Conservation (phyloP, 2,113 vertebrate genomes). For the Centropristis striata region DNA sequence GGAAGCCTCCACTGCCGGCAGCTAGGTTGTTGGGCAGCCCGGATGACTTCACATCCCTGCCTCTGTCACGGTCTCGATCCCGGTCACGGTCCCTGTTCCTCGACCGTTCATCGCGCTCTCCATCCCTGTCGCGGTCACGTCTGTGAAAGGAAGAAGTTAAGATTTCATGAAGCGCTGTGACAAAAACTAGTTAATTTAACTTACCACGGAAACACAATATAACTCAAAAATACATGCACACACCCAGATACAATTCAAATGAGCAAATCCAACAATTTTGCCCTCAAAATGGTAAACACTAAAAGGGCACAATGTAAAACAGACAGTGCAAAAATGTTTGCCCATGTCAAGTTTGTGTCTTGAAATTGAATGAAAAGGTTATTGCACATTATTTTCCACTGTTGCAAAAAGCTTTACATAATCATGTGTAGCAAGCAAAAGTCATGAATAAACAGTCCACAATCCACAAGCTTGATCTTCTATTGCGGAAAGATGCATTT, state of each 20-base stretch:
- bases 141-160: conserved; percentile 70
- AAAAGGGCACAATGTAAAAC: background rate
- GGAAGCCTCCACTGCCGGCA: conserved; percentile 76
- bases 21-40: conserved; percentile 80
- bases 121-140: conserved; percentile 91
- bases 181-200: background rate
- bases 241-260: background rate
- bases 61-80: conserved; percentile 89
- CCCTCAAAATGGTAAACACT: background rate
- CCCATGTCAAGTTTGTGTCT: conserved; percentile 7
- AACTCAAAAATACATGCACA: background rate
- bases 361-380: conserved; percentile 44
- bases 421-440: conserved; percentile 51
- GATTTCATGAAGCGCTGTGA: background rate
- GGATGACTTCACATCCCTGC: conserved; percentile 84
- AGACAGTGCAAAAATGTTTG: conserved; percentile 21
- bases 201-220: background rate
- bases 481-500: background rate
- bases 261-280: background rate
- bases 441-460: conserved; percentile 30
- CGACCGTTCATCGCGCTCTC: conserved; percentile 85
- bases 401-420: conserved; percentile 26
- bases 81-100: conserved; percentile 87
- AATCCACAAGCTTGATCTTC: background rate
- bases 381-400: conserved; percentile 29